These are phyloP conservation scores for Nothoprocta perdicaria DNA, from an alignment of 2,113 vertebrate species.

Conservation along the genomic window DNA sequence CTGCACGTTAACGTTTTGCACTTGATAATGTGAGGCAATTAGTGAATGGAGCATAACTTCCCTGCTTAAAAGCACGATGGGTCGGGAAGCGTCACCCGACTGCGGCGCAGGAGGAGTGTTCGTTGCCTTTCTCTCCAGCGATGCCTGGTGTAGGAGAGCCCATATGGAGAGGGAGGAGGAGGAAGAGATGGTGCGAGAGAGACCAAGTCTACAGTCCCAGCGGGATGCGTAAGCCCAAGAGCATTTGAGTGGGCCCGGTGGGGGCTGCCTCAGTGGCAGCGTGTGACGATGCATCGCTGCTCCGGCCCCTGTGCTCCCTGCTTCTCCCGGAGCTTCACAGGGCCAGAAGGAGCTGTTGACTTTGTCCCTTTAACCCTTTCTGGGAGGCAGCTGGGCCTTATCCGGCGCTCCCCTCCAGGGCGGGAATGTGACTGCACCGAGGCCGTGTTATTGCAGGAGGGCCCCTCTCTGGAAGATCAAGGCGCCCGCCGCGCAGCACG, in stretches of 20 bases:
- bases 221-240: background rate
- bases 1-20: conserved; percentile 6
- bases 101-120: background rate
- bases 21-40: conserved; percentile 47
- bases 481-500: background rate
- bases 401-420: background rate
- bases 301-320: background rate
- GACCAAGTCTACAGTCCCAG: background rate
- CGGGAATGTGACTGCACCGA: background rate
- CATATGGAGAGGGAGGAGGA: conserved; percentile 54
- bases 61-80: background rate
- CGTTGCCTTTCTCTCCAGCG: conserved; percentile 29
- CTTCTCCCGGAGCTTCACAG: background rate
- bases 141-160: conserved; percentile 54
- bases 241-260: background rate
- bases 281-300: background rate
- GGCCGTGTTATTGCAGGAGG: background rate
- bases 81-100: background rate
- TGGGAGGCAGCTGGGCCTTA: background rate
- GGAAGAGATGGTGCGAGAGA: conserved; percentile 24
- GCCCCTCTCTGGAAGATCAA: background rate
- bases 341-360: background rate
- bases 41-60: conserved; percentile 65
- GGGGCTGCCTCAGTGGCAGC: background rate
- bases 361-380: conserved; percentile 5